phyloP scores from a whole-genome alignment of 2,113 vertebrate genomes.

The Ptyas mucosa region DNA sequence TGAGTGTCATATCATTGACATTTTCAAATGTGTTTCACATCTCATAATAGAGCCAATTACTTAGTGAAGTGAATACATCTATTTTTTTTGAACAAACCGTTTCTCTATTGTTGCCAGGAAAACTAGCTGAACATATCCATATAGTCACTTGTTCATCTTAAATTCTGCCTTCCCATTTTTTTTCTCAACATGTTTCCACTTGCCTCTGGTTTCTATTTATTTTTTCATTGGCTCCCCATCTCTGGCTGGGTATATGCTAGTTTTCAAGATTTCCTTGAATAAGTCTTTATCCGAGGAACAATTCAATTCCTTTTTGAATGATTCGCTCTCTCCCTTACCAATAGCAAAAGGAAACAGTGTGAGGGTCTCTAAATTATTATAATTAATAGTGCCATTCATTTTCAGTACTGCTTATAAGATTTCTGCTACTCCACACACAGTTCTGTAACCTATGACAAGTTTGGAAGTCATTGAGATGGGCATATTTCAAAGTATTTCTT shows the following conservation, averaged over 20 bases:
- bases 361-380: neutral
- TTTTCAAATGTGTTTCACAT: neutral
- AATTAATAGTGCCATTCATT: neutral
- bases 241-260: neutral
- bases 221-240: neutral
- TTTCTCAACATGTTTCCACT: neutral
- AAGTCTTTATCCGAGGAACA: neutral
- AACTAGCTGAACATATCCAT: neutral
- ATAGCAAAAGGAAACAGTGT: neutral
- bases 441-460: neutral
- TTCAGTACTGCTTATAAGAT: neutral
- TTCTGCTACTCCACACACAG: neutral
- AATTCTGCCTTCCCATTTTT: neutral
- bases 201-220: neutral
- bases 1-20: neutral
- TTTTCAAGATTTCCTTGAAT: neutral
- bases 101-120: neutral
- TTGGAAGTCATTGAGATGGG: neutral
- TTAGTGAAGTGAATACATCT: neutral
- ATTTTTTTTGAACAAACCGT: neutral
- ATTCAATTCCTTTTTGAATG: neutral
- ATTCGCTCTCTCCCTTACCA: neutral
- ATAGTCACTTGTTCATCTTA: neutral
- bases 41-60: neutral
- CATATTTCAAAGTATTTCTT: neutral